Percentiles rank a stretch among this genome's conserved stretches.
phyloP scores from a whole-genome alignment of 2,888 invertebrate species.

The Cheilosia scutellata region DNA sequence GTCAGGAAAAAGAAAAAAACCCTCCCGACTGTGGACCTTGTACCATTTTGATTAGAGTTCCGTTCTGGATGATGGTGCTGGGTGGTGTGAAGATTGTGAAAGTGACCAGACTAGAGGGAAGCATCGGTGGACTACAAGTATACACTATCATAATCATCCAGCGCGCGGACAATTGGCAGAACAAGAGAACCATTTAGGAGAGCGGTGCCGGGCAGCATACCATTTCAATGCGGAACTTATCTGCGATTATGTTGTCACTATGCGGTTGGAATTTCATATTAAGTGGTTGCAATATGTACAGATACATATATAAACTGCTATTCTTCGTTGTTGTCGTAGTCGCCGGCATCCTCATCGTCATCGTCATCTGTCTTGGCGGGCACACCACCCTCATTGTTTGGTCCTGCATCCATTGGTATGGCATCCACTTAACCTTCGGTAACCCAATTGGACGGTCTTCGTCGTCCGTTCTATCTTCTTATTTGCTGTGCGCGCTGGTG shows the following conservation, averaged over 20 bases:
- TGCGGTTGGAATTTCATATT: constrained; percentile 73
- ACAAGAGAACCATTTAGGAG: constrained; percentile 56
- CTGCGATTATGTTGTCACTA: constrained; percentile 76
- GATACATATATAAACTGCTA: constrained; percentile 10
- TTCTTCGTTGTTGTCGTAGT: background rate
- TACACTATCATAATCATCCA: constrained; percentile 64
- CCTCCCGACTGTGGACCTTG: constrained; percentile 23
- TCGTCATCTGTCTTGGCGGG: constrained; percentile 18
- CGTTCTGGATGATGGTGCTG: background rate
- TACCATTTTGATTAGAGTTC: constrained; percentile 54
- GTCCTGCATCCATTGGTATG: constrained; percentile 41
- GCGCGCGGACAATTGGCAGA: constrained; percentile 66
- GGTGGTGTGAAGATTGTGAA: constrained; percentile 44
- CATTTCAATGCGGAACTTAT: constrained; percentile 73
- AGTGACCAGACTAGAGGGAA: constrained; percentile 33
- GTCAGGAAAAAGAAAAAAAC: background rate
- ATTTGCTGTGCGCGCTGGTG: constrained; percentile 22
- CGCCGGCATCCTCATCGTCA: constrained; percentile 1
- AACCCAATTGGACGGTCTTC: constrained; percentile 65
- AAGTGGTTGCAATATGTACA: constrained; percentile 64
- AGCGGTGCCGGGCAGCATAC: constrained; percentile 45
- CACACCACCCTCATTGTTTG: constrained; percentile 48
- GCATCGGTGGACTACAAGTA: background rate
- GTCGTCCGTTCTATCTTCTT: constrained; percentile 7
- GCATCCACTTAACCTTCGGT: constrained; percentile 71